phyloP scores from a whole-genome alignment of 2,113 vertebrate species.

The Pitta sordida region DNA sequence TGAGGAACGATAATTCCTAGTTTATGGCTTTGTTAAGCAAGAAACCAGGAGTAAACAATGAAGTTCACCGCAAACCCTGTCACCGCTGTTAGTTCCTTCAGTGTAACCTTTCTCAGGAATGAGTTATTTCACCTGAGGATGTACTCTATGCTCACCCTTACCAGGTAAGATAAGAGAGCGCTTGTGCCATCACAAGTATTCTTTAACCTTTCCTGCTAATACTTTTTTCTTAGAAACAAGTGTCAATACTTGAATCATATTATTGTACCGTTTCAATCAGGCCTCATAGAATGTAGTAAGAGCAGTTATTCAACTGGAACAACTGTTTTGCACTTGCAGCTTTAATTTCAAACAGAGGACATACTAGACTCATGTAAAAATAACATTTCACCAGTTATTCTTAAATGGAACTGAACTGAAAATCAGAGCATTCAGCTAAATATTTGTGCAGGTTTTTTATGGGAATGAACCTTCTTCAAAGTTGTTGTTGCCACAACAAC shows the following conservation, averaged over 20 bases:
- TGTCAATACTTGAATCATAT: neutral
- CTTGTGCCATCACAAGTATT: neutral
- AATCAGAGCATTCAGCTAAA: neutral
- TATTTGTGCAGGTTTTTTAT: neutral
- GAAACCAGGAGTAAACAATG: neutral
- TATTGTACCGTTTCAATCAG: neutral
- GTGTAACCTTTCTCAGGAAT: neutral
- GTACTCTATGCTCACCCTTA: neutral
- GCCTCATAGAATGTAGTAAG: fast-evolving
- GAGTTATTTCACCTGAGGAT: neutral
- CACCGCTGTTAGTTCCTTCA: neutral
- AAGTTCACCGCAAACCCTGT: neutral
- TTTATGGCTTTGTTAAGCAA: neutral
- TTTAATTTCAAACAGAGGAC: neutral
- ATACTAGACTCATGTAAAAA: neutral
- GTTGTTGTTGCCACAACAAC: neutral
- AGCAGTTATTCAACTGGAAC: neutral
- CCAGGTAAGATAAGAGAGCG: neutral
- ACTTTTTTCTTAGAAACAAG: neutral
- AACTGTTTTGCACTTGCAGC: neutral
- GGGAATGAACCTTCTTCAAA: neutral
- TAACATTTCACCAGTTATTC: neutral
- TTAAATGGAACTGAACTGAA: neutral
- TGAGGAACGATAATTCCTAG: neutral
- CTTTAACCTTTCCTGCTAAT: neutral